phyloP scores from a whole-genome alignment of 2,888 invertebrate species.

The Drepana falcataria region DNA sequence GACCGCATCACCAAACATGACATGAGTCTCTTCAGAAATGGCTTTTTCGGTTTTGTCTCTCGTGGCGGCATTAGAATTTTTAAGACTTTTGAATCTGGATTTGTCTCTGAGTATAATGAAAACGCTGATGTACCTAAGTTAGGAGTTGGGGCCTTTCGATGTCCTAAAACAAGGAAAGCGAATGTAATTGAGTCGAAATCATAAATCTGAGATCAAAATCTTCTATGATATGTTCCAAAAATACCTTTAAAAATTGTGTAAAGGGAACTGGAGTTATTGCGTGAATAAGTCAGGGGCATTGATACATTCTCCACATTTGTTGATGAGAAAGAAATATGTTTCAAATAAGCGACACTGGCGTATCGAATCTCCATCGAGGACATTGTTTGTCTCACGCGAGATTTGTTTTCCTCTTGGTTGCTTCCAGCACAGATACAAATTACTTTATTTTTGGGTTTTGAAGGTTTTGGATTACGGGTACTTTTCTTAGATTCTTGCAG shows the following conservation, averaged over 20 bases:
- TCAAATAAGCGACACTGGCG: conserved; percentile 32
- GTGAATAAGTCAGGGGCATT: conserved; percentile 17
- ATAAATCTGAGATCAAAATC: too few relatives aligned
- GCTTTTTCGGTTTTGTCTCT: conserved; percentile 40
- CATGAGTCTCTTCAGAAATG: conserved; percentile 54
- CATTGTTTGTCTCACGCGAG: conserved; percentile 23
- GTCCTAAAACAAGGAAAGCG: conserved; percentile 32
- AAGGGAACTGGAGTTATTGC: conserved; percentile 32
- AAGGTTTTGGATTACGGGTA: not conserved
- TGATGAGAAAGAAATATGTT: conserved; percentile 39
- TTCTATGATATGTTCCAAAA: not conserved
- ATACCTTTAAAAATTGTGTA: conserved; percentile 58
- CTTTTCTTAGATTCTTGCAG: not conserved
- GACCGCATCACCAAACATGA: conserved; percentile 58
- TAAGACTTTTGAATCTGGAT: conserved; percentile 19
- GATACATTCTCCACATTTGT: conserved; percentile 26
- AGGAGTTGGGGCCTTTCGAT: conserved; percentile 46
- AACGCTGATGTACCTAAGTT: conserved; percentile 57
- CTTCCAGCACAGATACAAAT: not conserved
- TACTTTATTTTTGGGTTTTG: not conserved
- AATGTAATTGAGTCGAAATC: not conserved
- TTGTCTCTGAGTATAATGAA: conserved; percentile 38
- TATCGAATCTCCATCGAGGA: conserved; percentile 50
- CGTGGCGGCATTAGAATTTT: conserved; percentile 17
- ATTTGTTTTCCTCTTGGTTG: conserved; percentile 2